Conservation (phyloP, 1,140 invertebrate genomes). For the Lepidotrigona ventralis region DNA sequence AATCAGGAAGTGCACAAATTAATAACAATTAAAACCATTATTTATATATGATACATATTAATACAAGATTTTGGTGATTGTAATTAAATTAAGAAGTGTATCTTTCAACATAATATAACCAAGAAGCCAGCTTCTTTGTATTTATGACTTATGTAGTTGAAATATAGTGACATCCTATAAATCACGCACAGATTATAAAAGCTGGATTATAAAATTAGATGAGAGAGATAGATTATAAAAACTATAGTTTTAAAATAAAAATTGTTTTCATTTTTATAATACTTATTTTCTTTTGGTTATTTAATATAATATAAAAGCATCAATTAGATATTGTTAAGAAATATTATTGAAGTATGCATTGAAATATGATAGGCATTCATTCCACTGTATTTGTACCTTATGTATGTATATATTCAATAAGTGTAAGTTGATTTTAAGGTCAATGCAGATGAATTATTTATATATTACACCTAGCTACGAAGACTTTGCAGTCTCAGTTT, state of each 20-base stretch:
- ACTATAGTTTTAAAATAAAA: constrained; percentile 29
- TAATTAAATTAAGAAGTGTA: constrained; percentile 28
- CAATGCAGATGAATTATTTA: constrained; percentile 51
- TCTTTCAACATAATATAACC: constrained; percentile 32
- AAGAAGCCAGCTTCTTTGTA: constrained; percentile 51
- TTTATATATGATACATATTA: constrained; percentile 44
- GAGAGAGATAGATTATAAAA: too few relatives aligned
- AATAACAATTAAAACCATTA: constrained; percentile 26
- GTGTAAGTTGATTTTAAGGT: constrained; percentile 42
- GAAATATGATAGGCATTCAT: constrained; percentile 8
- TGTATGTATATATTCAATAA: constrained; percentile 29
- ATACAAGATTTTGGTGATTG: constrained; percentile 26
- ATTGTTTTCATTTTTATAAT: constrained; percentile 20
- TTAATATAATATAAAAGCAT: constrained; percentile 4
- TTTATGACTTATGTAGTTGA: constrained; percentile 10
- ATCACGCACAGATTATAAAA: constrained; percentile 33
- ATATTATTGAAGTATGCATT: constrained; percentile 22
- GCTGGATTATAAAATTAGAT: constrained; percentile 25
- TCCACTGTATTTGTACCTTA: constrained; percentile 37
- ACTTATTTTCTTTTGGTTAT: constrained; percentile 3
- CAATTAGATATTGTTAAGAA: not conserved
- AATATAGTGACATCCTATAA: not conserved
- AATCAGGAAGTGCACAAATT: not conserved
- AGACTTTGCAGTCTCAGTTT: constrained; percentile 90
- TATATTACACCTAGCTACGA: constrained; percentile 83